Evolutionary conservation across 2,888 invertebrate genomes (phyloP).

Genomic region (Acanthococcus lagerstroemiae): DNA sequence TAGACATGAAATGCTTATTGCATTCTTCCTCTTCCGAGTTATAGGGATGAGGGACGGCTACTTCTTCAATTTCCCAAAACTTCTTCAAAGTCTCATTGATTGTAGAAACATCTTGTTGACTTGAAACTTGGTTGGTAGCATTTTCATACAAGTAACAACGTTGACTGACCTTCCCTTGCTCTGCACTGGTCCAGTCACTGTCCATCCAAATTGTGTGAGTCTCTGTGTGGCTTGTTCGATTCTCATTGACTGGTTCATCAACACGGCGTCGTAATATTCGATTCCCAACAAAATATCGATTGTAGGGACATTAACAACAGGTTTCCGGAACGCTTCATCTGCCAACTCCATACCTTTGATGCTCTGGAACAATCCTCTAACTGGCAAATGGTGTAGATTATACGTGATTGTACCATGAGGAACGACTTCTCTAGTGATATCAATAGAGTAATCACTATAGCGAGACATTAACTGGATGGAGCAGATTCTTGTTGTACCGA

Average conservation of each 20-base stretch:
- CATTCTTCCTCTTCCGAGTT: not conserved
- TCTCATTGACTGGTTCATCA: not conserved
- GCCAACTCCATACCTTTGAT: no score
- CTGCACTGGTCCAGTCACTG: not conserved
- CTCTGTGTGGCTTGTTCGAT: not conserved
- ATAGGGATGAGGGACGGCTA: not conserved
- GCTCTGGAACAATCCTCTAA: no score
- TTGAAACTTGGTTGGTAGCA: no score
- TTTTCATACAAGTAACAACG: not conserved
- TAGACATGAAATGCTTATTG: not conserved
- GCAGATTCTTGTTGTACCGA: no score
- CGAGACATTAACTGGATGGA: no score
- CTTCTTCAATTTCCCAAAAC: not conserved
- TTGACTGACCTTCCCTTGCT: not conserved
- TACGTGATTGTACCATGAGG: no score
- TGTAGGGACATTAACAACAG: no score
- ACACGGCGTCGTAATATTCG: not conserved
- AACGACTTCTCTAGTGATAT: no score
- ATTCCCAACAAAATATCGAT: not conserved
- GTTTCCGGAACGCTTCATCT: no score
- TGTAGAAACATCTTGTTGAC: no score
- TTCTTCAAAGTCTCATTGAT: not conserved
- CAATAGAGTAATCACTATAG: no score
- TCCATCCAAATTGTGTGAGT: not conserved
- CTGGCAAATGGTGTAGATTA: no score